Evolutionary conservation across 2,113 vertebrate species (phyloP).

Genomic region (Pelusios castaneus): DNA sequence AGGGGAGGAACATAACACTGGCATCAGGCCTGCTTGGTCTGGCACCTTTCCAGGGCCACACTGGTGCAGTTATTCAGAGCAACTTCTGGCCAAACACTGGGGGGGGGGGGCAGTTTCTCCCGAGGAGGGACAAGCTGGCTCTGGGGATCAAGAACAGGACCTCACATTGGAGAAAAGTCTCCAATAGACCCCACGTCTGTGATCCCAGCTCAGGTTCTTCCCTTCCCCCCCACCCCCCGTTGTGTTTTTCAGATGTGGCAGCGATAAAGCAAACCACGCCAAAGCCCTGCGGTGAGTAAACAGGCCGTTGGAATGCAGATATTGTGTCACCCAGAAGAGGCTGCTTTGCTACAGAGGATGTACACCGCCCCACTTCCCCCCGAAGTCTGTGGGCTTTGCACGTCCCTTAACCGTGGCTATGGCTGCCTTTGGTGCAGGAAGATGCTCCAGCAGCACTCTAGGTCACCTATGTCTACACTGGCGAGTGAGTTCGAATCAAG

Average conservation of each 20-base stretch:
- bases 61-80: not conserved
- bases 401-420: not conserved
- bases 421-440: not conserved
- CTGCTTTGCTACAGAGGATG: not conserved
- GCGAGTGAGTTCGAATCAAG: no score
- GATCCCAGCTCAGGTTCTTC: not conserved
- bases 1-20: not conserved
- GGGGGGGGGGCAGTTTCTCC: not conserved
- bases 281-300: not conserved
- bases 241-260: not conserved
- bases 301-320: not conserved
- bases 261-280: not conserved
- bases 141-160: not conserved
- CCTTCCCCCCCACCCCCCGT: not conserved
- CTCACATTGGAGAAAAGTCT: not conserved
- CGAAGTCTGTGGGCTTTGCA: not conserved
- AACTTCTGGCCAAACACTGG: not conserved
- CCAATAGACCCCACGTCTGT: not conserved
- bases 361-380: not conserved
- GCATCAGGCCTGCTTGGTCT: not conserved
- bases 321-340: not conserved
- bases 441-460: not conserved
- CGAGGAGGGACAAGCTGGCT: not conserved
- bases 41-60: no score
- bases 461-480: no score